phyloP scores from a whole-genome alignment of 64 coral and sea anemone genomes.

The Hydrozoanthus tunicans region DNA sequence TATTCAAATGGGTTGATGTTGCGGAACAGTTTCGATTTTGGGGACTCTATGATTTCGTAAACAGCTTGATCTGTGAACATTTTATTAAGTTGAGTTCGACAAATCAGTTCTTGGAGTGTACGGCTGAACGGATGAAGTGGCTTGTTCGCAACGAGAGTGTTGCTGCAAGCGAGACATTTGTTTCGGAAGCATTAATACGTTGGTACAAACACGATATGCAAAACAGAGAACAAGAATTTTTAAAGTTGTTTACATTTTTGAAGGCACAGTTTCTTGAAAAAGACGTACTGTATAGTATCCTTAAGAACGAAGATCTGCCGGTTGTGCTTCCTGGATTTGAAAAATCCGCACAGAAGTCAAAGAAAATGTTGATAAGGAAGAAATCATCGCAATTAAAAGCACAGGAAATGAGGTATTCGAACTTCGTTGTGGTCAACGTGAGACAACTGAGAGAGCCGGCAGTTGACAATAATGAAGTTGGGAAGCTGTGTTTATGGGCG shows the following conservation, averaged over 20 bases:
- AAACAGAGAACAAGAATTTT: background rate
- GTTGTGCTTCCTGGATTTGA: slow-evolving; percentile 7
- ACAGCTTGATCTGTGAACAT: background rate
- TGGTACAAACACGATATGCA: background rate
- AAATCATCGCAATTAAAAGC: background rate
- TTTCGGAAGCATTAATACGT: background rate
- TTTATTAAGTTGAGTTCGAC: slow-evolving; percentile 26
- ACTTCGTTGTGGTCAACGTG: slow-evolving; percentile 1
- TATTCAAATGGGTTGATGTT: slow-evolving; percentile 18
- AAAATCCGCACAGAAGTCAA: background rate
- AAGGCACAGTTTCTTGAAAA: background rate
- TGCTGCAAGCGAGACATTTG: background rate
- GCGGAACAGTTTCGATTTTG: slow-evolving; percentile 1
- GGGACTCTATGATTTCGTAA: background rate
- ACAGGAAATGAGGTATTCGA: background rate
- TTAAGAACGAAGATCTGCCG: background rate
- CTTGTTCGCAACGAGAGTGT: background rate
- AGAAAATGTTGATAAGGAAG: background rate
- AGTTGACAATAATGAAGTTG: background rate
- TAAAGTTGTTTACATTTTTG: background rate
- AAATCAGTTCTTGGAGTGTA: background rate
- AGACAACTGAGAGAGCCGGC: background rate
- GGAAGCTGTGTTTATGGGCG: background rate
- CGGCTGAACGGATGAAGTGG: background rate
- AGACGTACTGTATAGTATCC: background rate